Evolutionary conservation across 1,140 invertebrate genomes (phyloP), one percentile per base, ranked within the genome.

Genomic region (Trypoxylus dichotomus): DNA sequence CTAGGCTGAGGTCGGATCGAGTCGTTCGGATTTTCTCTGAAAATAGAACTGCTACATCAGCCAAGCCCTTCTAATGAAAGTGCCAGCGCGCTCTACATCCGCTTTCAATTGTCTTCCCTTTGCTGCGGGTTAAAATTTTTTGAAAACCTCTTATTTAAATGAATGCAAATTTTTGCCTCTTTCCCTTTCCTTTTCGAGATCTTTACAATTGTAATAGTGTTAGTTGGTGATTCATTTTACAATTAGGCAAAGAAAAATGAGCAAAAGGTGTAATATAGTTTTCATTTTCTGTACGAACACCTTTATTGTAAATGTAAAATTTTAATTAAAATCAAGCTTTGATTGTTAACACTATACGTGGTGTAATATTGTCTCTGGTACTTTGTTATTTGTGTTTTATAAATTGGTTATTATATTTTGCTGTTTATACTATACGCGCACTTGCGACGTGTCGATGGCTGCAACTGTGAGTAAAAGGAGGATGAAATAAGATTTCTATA

Each of bases 11-110:
- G 15, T 68, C 60, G 60, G 27, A 68, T 68, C 27, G 24, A 24
- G 21, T 29, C 60, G 27, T 25, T 24, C 19, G 60, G 60, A 68
- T 68, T 68, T 68, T 24, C 60, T 7, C 60, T 68, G 27, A 68
- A 68, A 68, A 68, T 68, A 68, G 60, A 68, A 68, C 21, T 29
- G 60, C 24, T 29, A 68, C 60, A 68, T 54, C 60, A 68, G 21
- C 27, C 60, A 15, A 29, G 24, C 60, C 8, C 11, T 24, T n/a
- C 60, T 68, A 68, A 68, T 68, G 60, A 68, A 68, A 68, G 60
- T 29, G 13, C 24, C 60, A 54, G 47, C 21, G 27, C 21, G 60
- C 27, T 68, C 27, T 29, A 24, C 27, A 68, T 68, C 60, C 7
- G 60, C 60, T 68, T 29, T 68, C 60, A 29, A 29, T 68, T 29